These are phyloP conservation scores for Gopherus flavomarginatus DNA, from an alignment of 2,113 vertebrate genomes.

Conservation along the genomic window DNA sequence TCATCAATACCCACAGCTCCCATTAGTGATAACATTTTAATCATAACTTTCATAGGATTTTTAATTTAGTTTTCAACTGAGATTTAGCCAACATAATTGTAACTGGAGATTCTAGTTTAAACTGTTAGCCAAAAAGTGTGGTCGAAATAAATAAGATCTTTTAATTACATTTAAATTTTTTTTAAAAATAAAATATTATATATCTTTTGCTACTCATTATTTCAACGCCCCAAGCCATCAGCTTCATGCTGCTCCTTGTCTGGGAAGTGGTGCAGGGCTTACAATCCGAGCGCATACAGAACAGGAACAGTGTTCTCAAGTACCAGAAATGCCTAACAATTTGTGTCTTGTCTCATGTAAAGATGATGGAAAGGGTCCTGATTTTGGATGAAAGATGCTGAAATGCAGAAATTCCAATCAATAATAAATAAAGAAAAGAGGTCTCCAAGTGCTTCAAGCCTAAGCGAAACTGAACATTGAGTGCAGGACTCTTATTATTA, in stretches of 20 bases:
- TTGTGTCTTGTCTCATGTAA: neutral
- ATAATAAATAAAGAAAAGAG: neutral
- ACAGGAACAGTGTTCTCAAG: neutral
- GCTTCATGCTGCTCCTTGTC: neutral
- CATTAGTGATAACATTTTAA: neutral
- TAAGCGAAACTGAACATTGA: neutral
- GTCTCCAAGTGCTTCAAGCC: neutral
- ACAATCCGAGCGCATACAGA: neutral
- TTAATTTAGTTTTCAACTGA: conserved; percentile 13
- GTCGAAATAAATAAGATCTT: neutral
- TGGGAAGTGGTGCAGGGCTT: neutral
- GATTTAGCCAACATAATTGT: neutral
- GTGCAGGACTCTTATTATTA: neutral
- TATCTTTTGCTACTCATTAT: neutral
- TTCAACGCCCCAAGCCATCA: neutral
- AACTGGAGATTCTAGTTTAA: neutral
- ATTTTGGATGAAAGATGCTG: neutral
- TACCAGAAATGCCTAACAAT: neutral
- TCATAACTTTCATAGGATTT: neutral
- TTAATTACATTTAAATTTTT: neutral
- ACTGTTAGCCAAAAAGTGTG: neutral
- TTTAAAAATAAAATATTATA: neutral
- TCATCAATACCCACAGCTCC: neutral
- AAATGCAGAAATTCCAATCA: neutral
- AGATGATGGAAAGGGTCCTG: accelerated